Evolutionary conservation across 2,888 invertebrate genomes (phyloP), one percentile per base, ranked within the genome.

Genomic region (Leptinotarsa peninsularis): DNA sequence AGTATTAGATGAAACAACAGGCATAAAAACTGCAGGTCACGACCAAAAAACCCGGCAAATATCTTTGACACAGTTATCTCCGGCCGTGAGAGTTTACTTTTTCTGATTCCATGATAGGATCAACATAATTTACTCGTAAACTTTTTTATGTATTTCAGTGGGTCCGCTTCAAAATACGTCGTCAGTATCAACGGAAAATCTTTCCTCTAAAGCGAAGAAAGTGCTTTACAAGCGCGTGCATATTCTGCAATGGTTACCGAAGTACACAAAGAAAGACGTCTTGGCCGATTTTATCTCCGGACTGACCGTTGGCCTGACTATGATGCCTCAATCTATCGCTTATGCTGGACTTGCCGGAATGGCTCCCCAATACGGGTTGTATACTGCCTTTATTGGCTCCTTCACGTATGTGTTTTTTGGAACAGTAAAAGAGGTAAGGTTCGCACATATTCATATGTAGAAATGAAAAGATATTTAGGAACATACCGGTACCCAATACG

Each of bases 291-390:
- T 95, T 71, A 94, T 98, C 81, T 97, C 97, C 17, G 98, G 98
- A 54, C 86, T 97, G 67, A 96, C 98, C 2, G 91, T 98, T 14
- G 97, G 97, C 0, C 89, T 98, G 71, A 98, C 97, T 4, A 93
- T 98, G 86, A 96, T 98, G 83, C 98, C 98, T 5, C 97, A 97
- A 89, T 96, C 96, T 82, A 94, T 98, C 83, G 98, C 97, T 17
- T 97, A 97, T 88, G 97, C 97, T 54, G 90, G 94, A 68, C 90
- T 98, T 67, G 97, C 97, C 15, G 94, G 94, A 67, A 89, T 97
- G 71, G 93, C 94, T 21, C 93, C 97, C 49, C 95, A 97, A 91
- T 96, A 96, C 89, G 98, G 98, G 0, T 90, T 98, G 27, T 98
- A 98, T 88, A 95, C 97, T 2, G 94, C 97, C 0, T 96, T 98